A percentile compares a stretch with the other conserved stretches of the same genome.
These are phyloP conservation scores for Mohoua ochrocephala DNA, from an alignment of 2,113 vertebrate genomes.

Conservation along the genomic window DNA sequence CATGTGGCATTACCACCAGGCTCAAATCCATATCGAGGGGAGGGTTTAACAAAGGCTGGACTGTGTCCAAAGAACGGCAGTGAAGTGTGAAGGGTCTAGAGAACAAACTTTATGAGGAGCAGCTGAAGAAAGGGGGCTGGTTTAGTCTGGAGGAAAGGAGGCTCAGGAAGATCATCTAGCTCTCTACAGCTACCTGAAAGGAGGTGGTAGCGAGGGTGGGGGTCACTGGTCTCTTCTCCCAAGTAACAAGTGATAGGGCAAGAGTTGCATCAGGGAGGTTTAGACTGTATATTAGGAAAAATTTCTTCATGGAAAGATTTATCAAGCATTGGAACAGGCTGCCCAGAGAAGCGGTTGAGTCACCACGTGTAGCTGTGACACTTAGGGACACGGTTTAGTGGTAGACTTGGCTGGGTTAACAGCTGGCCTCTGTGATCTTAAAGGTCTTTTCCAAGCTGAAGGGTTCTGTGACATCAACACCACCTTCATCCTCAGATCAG, in stretches of 20 bases:
- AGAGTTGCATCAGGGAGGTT: not conserved
- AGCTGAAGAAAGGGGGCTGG: not conserved
- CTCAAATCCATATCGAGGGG: not conserved
- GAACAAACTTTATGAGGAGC: not conserved
- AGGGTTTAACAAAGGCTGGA: not conserved
- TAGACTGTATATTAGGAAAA: not conserved
- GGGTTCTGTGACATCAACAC: not conserved
- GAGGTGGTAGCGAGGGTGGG: accelerated
- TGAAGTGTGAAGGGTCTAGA: not conserved
- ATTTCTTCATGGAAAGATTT: not conserved
- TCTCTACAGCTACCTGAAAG: not conserved
- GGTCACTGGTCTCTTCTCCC: not conserved
- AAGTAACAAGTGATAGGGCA: not conserved
- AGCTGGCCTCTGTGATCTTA: not conserved
- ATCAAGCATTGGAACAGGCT: not conserved
- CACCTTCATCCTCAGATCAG: not conserved
- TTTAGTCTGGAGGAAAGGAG: not conserved
- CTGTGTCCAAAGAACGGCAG: not conserved
- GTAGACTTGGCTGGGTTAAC: not conserved
- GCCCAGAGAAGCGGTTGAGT: not conserved
- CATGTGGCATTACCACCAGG: not conserved
- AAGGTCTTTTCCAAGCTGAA: not conserved
- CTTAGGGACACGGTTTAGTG: too few species aligned
- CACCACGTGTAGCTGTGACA: not conserved
- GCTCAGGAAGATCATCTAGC: not conserved